Percentiles rank a stretch among this genome's conserved stretches.
Conservation (phyloP, 2,797 vertebrate species). For the Eulemur rubriventer region DNA sequence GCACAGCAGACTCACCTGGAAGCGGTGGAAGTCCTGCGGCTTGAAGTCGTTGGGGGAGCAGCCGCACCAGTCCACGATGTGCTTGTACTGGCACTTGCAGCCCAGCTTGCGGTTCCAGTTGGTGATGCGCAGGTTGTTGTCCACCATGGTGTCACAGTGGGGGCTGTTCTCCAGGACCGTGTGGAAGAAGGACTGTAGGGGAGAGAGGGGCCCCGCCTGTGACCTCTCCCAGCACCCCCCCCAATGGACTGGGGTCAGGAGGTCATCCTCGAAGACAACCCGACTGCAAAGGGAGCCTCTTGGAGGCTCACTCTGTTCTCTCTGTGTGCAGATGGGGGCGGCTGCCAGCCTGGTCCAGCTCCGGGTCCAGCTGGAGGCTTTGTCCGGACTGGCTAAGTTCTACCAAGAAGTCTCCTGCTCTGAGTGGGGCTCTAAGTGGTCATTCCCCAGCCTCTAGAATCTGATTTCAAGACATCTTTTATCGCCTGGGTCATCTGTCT, state of each 20-base stretch:
- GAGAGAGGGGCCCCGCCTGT: constrained; percentile 76
- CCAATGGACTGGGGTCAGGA: accelerated
- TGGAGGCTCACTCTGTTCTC: neutral
- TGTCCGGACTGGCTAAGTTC: neutral
- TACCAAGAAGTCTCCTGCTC: neutral
- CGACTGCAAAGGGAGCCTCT: neutral
- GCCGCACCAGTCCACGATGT: constrained; percentile 99
- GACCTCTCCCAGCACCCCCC: neutral
- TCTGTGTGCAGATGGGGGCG: neutral
- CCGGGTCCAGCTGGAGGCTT: neutral
- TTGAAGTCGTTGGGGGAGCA: constrained; percentile 99
- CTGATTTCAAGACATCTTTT: neutral
- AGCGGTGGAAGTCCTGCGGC: constrained; percentile 92
- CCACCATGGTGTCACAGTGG: constrained; percentile 94
- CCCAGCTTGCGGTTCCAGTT: constrained; percentile 99
- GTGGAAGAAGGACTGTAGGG: constrained; percentile 98
- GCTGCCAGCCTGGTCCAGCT: neutral
- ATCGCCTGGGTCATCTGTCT: neutral
- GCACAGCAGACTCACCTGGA: constrained; percentile 89
- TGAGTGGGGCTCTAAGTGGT: neutral
- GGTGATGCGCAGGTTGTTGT: constrained; percentile 98
- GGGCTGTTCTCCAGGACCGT: constrained; percentile 97
- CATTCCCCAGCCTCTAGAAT: neutral
- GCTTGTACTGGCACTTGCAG: constrained; percentile 99
- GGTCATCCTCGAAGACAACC: neutral